phyloP scores from a whole-genome alignment of 2,888 invertebrate genomes.

The Nephrotoma guestfalica region DNA sequence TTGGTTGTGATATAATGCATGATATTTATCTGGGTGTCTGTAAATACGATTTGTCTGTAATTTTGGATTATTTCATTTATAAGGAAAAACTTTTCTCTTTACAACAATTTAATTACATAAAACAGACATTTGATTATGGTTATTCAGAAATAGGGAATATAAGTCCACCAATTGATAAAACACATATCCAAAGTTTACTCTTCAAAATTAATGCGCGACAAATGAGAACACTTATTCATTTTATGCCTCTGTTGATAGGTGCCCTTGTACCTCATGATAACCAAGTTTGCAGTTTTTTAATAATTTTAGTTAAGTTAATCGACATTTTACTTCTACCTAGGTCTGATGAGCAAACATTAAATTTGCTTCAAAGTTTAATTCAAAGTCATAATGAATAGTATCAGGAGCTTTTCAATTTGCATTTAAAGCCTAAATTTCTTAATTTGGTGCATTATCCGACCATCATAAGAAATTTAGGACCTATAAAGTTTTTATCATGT shows the following conservation, averaged over 20 bases:
- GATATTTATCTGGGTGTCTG: not conserved
- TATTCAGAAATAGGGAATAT: not conserved
- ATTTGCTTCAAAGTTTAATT: not conserved
- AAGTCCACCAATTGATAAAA: not conserved
- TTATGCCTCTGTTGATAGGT: not conserved
- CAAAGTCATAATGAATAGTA: not conserved
- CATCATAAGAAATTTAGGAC: not conserved
- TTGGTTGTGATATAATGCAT: not conserved
- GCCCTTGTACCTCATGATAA: not conserved
- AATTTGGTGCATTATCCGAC: no score
- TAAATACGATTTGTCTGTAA: not conserved
- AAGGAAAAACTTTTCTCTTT: not conserved
- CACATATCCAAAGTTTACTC: not conserved
- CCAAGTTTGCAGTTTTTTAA: not conserved
- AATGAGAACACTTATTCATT: not conserved
- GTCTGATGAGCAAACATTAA: no score
- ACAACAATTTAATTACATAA: not conserved
- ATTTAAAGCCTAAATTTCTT: not conserved
- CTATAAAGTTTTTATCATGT: no score
- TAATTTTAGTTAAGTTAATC: not conserved
- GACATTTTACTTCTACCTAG: no score
- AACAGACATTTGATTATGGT: not conserved
- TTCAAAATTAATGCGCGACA: not conserved
- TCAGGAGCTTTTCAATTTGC: not conserved
- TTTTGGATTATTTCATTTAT: not conserved